Percentiles rank a stretch among this genome's conserved stretches.
phyloP scores from a whole-genome alignment of 2,113 vertebrate species.

The Sapayoa aenigma region DNA sequence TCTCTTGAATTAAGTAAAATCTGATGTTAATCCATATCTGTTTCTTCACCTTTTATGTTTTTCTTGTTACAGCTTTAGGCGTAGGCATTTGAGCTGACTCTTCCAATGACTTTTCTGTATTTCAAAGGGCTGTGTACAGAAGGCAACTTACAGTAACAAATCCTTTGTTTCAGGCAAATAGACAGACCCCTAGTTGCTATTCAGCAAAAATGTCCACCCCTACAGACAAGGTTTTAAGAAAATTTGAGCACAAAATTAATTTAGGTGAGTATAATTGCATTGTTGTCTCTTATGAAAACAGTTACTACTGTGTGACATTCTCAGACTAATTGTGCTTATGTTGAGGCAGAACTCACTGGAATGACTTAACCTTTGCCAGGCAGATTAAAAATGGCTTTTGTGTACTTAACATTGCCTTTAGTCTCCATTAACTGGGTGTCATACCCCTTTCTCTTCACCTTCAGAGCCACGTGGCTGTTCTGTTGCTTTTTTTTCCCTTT shows the following conservation, averaged over 20 bases:
- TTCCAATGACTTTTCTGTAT: not conserved
- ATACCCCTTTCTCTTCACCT: not conserved
- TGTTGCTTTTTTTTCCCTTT: not conserved
- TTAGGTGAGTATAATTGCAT: conserved; percentile 72
- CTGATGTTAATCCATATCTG: not conserved
- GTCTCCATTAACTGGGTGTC: not conserved
- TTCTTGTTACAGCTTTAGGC: not conserved
- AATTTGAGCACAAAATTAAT: conserved; percentile 84
- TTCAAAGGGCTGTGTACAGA: not conserved
- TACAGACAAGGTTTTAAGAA: conserved; percentile 77
- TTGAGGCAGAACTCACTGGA: not conserved
- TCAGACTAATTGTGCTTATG: not conserved
- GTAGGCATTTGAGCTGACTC: not conserved
- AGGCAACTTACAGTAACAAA: not conserved
- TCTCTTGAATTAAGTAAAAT: not conserved
- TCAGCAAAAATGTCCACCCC: conserved; percentile 76
- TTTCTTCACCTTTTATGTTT: not conserved
- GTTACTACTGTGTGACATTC: not conserved
- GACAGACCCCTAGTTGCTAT: conserved; percentile 58
- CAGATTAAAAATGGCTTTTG: not conserved
- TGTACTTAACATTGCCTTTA: not conserved
- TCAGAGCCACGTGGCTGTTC: not conserved
- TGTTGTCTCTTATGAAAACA: not conserved
- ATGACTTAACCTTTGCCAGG: not conserved
- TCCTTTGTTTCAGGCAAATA: conserved; percentile 74